These are phyloP conservation scores for Anguilla rostrata DNA, from an alignment of 2,113 vertebrate species.

Conservation along the genomic window DNA sequence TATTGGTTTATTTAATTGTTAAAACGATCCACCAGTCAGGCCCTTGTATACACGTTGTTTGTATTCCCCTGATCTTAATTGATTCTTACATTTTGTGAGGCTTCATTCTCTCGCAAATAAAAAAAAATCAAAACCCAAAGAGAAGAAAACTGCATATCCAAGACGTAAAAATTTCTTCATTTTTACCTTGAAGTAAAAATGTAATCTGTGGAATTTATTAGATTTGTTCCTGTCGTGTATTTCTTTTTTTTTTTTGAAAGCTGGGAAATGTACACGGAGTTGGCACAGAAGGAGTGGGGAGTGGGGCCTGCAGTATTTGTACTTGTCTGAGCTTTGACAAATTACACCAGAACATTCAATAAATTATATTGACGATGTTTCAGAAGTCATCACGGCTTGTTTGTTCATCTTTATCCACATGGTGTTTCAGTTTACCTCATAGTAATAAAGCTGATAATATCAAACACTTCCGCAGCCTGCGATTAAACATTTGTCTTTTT, in stretches of 20 bases:
- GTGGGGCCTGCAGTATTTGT: background rate
- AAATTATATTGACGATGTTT: constrained; percentile 14
- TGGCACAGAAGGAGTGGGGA: background rate
- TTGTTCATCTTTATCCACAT: constrained; percentile 13
- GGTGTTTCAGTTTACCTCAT: constrained; percentile 1
- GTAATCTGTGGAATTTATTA: constrained; percentile 9
- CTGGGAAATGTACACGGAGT: background rate
- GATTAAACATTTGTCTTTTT: constrained; percentile 4
- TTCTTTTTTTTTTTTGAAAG: background rate
- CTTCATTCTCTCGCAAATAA: background rate
- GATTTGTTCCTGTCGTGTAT: constrained; percentile 5
- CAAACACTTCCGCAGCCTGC: background rate
- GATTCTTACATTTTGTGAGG: background rate
- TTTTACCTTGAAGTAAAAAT: background rate
- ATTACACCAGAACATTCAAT: background rate
- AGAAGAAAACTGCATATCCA: background rate
- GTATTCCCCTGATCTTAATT: background rate
- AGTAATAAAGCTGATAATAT: constrained; percentile 5
- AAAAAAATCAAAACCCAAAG: background rate
- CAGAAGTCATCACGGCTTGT: background rate
- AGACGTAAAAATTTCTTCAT: background rate
- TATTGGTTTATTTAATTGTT: background rate
- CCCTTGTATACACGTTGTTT: background rate
- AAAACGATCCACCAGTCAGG: background rate
- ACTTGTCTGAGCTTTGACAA: constrained; percentile 16